Evolutionary conservation across 2,888 invertebrate species (phyloP).

Genomic region (Lasioglossum vierecki): DNA sequence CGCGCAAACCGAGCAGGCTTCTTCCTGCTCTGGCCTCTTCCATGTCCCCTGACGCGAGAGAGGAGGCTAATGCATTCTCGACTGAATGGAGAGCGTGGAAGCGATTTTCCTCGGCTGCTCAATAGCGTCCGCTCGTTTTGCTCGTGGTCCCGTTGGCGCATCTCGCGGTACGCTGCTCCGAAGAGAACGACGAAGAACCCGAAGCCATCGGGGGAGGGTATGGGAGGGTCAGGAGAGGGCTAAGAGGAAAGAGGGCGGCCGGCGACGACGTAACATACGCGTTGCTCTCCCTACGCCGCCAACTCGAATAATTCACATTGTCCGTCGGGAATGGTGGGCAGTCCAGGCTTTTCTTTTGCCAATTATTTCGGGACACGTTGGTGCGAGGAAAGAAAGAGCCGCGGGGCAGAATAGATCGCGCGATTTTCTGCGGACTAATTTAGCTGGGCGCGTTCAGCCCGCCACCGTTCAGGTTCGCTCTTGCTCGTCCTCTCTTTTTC

Average conservation of each 20-base stretch:
- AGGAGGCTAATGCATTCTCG: slow-evolving; percentile 48
- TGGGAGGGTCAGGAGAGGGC: not conserved
- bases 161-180: slow-evolving; percentile 21
- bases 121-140: slow-evolving; percentile 62
- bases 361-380: slow-evolving; percentile 83
- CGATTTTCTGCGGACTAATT: slow-evolving; percentile 83
- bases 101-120: slow-evolving; percentile 62
- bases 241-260: slow-evolving; percentile 42
- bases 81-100: slow-evolving; percentile 62
- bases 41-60: slow-evolving; percentile 12
- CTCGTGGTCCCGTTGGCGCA: slow-evolving; percentile 43
- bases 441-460: slow-evolving; percentile 70
- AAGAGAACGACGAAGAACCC: not conserved
- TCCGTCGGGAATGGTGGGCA: slow-evolving; percentile 81
- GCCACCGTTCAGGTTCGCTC: slow-evolving; percentile 14
- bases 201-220: slow-evolving; percentile 23
- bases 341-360: slow-evolving; percentile 82
- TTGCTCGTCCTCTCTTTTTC: slow-evolving; percentile 37
- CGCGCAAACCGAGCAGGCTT: slow-evolving; percentile 24
- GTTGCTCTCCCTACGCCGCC: slow-evolving; percentile 79
- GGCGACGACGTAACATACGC: slow-evolving; percentile 68
- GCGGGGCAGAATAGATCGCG: slow-evolving; percentile 81
- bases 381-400: slow-evolving; percentile 82
- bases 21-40: slow-evolving; percentile 38
- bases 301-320: slow-evolving; percentile 84